Percentiles rank a stretch among this genome's conserved stretches.
phyloP scores from a whole-genome alignment of 2,888 invertebrate species.

The Callyntrura sp. region DNA sequence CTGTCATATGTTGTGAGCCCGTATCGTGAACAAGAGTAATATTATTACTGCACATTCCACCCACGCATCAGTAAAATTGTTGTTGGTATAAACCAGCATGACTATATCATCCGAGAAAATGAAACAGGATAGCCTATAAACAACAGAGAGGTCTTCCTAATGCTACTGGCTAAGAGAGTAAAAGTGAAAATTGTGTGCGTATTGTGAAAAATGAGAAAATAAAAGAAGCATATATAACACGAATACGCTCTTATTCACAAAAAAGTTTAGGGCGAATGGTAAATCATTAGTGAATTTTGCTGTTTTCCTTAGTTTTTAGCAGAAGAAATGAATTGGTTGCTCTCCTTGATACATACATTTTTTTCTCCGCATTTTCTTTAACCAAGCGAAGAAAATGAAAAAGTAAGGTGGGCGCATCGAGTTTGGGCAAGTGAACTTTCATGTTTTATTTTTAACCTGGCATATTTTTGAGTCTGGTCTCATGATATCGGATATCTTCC shows the following conservation, averaged over 20 bases:
- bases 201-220: no score
- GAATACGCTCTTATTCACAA: background rate
- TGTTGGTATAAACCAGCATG: no score
- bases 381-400: constrained; percentile 48
- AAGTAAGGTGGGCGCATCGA: constrained; percentile 9
- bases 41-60: background rate
- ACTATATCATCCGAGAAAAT: no score
- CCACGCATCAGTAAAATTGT: no score
- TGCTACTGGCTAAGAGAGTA: no score
- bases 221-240: no score
- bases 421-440: background rate
- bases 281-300: constrained; percentile 12
- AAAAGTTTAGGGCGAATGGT: no score
- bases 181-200: no score
- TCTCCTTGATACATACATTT: no score
- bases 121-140: no score
- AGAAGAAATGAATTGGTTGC: constrained; percentile 18
- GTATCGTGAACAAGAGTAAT: background rate
- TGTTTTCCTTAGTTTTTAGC: constrained; percentile 12
- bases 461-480: background rate
- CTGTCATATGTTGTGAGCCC: background rate
- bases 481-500: no score
- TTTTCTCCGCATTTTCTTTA: constrained; percentile 31
- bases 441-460: background rate
- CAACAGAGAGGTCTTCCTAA: no score